Conservation (phyloP, 2,113 vertebrate genomes). For the Connochaetes taurinus region DNA sequence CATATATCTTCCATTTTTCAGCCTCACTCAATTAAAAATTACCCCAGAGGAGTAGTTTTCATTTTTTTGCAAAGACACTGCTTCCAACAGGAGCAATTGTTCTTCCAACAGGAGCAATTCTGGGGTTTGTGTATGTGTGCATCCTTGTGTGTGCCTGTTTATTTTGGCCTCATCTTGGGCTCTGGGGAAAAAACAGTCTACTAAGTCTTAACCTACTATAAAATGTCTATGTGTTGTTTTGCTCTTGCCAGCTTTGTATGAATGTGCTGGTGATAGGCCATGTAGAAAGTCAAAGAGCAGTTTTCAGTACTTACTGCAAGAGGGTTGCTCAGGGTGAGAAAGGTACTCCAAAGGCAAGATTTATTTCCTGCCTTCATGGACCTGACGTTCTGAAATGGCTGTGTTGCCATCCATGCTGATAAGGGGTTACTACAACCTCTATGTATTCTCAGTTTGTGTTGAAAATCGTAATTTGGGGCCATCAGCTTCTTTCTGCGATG, state of each 20-base stretch:
- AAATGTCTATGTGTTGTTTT: background rate
- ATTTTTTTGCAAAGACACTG: background rate
- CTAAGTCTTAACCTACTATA: background rate
- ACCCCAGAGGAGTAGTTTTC: background rate
- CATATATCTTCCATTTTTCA: background rate
- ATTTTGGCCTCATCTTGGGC: background rate
- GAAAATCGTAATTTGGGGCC: background rate
- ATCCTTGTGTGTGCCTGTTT: background rate
- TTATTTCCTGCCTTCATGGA: background rate
- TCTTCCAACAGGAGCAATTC: background rate
- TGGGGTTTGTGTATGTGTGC: fast-evolving
- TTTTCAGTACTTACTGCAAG: background rate
- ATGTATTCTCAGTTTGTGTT: background rate
- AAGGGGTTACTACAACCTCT: background rate
- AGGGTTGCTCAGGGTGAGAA: background rate
- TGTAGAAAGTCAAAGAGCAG: background rate
- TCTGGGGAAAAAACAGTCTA: background rate
- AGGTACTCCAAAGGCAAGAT: background rate
- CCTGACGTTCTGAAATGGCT: background rate
- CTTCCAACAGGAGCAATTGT: too few species aligned
- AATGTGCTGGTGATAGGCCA: background rate
- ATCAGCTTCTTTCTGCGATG: background rate
- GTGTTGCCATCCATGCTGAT: fast-evolving
- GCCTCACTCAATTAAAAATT: background rate
- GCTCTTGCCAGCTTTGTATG: background rate